A percentile compares a stretch with the other conserved stretches of the same genome.
Evolutionary conservation across 2,888 invertebrate species (phyloP).

Genomic region (Cryptosula pallasiana): DNA sequence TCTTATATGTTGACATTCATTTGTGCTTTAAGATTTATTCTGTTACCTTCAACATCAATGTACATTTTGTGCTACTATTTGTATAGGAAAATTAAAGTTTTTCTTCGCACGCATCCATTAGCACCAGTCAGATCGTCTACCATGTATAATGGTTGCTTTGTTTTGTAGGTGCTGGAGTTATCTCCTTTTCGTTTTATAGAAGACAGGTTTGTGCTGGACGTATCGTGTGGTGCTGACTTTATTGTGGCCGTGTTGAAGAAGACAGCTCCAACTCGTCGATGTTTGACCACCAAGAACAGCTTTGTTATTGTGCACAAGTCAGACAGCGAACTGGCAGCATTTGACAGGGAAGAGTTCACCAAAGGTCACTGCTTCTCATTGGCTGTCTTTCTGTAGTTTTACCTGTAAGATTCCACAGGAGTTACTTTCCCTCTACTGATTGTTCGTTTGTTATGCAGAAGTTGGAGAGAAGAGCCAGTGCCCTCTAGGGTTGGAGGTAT

Average conservation of each 20-base stretch:
- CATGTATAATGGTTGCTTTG: too few relatives aligned
- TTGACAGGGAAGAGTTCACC: background rate
- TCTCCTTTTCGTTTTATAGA: conserved; percentile 34
- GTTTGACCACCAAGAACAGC: background rate
- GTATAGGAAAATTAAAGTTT: too few relatives aligned
- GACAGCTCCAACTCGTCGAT: background rate
- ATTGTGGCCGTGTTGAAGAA: conserved; percentile 44
- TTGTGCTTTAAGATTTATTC: too few relatives aligned
- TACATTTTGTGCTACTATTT: too few relatives aligned
- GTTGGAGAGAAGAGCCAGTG: conserved; percentile 12
- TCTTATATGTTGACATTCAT: too few relatives aligned
- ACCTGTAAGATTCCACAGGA: too few relatives aligned
- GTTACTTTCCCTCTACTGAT: too few relatives aligned
- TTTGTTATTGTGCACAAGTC: conserved; percentile 24
- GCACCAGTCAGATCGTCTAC: background rate
- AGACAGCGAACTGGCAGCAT: background rate
- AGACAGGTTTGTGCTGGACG: conserved; percentile 38
- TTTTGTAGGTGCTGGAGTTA: conserved; percentile 31
- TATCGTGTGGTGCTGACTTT: conserved; percentile 44
- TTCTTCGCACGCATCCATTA: background rate
- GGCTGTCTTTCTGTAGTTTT: background rate
- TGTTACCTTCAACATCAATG: too few relatives aligned
- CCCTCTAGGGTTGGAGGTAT: conserved; percentile 29
- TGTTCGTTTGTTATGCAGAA: background rate
- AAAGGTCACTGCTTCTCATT: background rate